phyloP scores from a whole-genome alignment of 2,888 invertebrate genomes.

The Mimas tiliae region DNA sequence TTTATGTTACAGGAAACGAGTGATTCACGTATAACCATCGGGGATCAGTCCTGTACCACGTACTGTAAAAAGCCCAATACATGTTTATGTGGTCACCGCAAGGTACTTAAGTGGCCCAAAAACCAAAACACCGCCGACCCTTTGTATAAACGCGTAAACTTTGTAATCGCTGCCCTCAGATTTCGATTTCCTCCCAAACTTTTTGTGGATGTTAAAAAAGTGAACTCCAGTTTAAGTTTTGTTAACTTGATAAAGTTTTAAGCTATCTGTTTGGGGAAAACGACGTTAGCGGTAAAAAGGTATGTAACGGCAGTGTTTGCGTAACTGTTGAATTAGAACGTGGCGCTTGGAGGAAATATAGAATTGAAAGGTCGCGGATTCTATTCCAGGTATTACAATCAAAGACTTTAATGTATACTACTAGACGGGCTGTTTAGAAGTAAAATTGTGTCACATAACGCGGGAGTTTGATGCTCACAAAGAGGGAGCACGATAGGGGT shows the following conservation, averaged over 20 bases:
- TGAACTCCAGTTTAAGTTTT: constrained; percentile 60
- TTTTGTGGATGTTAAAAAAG: constrained; percentile 72
- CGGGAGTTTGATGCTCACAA: no score
- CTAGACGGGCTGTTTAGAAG: no score
- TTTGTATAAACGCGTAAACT: constrained; percentile 65
- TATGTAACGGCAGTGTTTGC: no score
- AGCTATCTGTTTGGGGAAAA: constrained; percentile 46
- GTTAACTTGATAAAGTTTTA: constrained; percentile 53
- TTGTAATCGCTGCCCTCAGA: constrained; percentile 76
- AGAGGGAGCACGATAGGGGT: no score
- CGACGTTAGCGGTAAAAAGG: constrained; percentile 37
- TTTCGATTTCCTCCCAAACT: constrained; percentile 73
- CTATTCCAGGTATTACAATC: no score
- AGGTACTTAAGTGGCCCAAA: constrained; percentile 32
- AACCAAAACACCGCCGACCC: constrained; percentile 52
- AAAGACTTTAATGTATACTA: no score
- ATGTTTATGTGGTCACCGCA: constrained; percentile 60
- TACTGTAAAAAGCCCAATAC: constrained; percentile 40
- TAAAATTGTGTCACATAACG: no score
- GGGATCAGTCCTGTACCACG: not conserved
- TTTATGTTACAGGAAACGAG: constrained; percentile 19
- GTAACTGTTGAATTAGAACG: no score
- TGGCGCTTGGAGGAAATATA: no score
- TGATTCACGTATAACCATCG: not conserved
- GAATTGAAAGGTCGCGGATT: no score